These are phyloP conservation scores for Neodiprion fabricii DNA, from an alignment of 1,140 invertebrate species.

Conservation along the genomic window DNA sequence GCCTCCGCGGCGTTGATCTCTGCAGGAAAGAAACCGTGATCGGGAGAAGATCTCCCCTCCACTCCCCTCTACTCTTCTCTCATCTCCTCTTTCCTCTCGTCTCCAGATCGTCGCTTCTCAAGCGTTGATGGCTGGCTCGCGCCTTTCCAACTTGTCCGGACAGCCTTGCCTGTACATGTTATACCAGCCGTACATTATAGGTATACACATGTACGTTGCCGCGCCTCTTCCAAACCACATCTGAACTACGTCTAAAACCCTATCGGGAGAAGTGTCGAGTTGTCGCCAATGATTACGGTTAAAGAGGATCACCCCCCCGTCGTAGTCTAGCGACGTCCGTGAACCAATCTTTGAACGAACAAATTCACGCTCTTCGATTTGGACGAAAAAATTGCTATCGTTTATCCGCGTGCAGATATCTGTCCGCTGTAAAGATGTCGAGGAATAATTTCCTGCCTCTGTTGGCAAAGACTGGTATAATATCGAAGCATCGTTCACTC, in stretches of 20 bases:
- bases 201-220: not conserved
- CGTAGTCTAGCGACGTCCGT: not conserved
- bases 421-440: too few relatives aligned
- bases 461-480: too few relatives aligned
- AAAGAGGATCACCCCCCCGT: not conserved
- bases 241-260: not conserved
- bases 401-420: too few relatives aligned
- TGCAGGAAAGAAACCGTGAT: not conserved
- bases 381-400: too few relatives aligned
- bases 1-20: not conserved
- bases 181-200: not conserved
- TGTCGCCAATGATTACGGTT: conserved; percentile 40
- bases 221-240: not conserved
- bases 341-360: not conserved
- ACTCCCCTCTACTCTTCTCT: not conserved
- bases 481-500: too few relatives aligned
- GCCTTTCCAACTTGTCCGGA: not conserved
- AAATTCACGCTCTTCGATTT: not conserved
- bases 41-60: conserved; percentile 20
- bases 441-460: too few relatives aligned
- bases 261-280: conserved; percentile 40
- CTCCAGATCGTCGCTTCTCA: not conserved
- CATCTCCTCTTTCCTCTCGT: not conserved
- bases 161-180: not conserved
- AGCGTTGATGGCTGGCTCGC: conserved; percentile 3